Base-by-base conservation (phyloP, 2,888 invertebrate species). In the Nemoura dubitans region DNA sequence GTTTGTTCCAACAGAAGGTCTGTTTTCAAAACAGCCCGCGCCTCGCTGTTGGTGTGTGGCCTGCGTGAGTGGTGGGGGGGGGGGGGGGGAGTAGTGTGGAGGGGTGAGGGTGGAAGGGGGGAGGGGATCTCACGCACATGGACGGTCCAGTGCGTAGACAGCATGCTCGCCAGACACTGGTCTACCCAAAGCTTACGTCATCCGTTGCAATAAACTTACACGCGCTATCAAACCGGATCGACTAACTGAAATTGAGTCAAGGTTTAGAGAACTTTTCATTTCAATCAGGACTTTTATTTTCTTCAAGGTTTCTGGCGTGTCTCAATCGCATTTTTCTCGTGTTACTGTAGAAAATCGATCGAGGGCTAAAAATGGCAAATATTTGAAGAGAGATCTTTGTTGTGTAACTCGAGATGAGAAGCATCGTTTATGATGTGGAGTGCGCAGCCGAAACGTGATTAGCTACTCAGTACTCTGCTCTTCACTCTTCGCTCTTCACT, bases 191-290 rank as follows among this genome's bases (percentile, higher is more conserved):
- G 59, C 14, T 59, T 59, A 59, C 59, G 59, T 59, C 59, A 59
- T 59, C 21, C 2, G 14, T 59, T 21, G 59, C 59, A 59, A 59
- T 59, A 21, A 59, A 59, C 14, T 59, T 3, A 59, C 59, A 59
- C 21, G 59, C 59, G 3, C 14, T 59, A 59, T 59, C 59, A 59
- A 59, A 59, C 59, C 59, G 59, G 59, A 59, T 59, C 59, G 59
- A 59, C 59, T 7, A 59, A 59, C 59, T 59, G 59, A 59, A 59
- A 59, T 59, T 21, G 14, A 59, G 59, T 59, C 59, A 59, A 59
- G 59, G 59, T 59, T 59, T 59, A 59, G 59, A 59, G 59, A 59
- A 59, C 59, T 59, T 59, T 59, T 59, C 59, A 59, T 59, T 59
- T 21, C 16, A 59, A 59, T 59, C 59, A 21, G 59, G 2, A 59